A percentile compares a stretch with the other conserved stretches of the same genome.
Conservation (phyloP, 2,888 invertebrate genomes). For the Acanthosepion pharaonis region DNA sequence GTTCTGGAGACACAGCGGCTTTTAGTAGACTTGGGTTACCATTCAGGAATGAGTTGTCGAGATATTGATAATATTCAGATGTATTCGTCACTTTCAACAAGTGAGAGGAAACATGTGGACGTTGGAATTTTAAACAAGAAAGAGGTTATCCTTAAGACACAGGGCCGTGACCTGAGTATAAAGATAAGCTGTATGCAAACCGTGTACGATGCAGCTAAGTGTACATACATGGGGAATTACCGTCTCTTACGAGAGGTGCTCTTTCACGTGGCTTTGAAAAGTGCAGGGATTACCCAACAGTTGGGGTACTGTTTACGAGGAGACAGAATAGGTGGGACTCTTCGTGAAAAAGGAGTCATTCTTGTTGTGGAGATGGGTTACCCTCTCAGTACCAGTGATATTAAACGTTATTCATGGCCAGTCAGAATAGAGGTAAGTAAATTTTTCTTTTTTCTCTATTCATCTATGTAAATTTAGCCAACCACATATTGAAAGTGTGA, state of each 20-base stretch:
- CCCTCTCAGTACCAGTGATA: constrained; percentile 50
- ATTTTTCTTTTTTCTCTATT: not conserved
- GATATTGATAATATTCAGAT: constrained; percentile 62
- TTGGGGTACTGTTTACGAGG: constrained; percentile 68
- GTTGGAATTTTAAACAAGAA: constrained; percentile 50
- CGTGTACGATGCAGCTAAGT: constrained; percentile 62
- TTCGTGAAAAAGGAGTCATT: constrained; percentile 63
- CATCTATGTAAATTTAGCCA: too few species aligned
- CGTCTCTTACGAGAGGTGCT: constrained; percentile 64
- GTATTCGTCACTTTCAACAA: constrained; percentile 53
- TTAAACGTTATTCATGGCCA: constrained; percentile 24
- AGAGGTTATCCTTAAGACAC: constrained; percentile 62
- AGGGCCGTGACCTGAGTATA: constrained; percentile 59
- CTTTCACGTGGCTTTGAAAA: constrained; percentile 58
- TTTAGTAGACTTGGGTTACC: constrained; percentile 59
- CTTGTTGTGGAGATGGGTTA: constrained; percentile 63
- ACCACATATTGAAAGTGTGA: too few species aligned
- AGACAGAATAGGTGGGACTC: constrained; percentile 57
- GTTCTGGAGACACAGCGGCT: constrained; percentile 60
- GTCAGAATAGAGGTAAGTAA: constrained; percentile 39
- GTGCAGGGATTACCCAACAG: constrained; percentile 59
- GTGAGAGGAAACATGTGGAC: constrained; percentile 62
- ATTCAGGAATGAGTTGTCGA: constrained; percentile 62
- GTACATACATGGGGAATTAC: constrained; percentile 65
- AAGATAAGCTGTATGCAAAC: constrained; percentile 67